These are phyloP conservation scores for Stramonita haemastoma DNA, from an alignment of 2,888 invertebrate genomes.

Conservation along the genomic window DNA sequence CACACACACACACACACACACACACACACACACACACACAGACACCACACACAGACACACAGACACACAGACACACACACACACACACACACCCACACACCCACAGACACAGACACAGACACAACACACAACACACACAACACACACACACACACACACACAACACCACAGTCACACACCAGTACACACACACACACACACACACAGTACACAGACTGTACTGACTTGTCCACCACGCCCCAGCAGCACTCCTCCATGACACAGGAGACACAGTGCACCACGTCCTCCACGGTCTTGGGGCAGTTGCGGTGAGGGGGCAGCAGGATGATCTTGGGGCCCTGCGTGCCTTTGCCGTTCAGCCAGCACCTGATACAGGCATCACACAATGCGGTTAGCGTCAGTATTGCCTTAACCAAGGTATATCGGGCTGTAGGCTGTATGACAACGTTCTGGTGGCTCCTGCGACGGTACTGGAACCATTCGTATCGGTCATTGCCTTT, in stretches of 20 bases:
- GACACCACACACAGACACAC: neutral
- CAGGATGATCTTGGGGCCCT: conserved; percentile 39
- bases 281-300: conserved; percentile 41
- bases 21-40: too few relatives aligned
- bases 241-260: conserved; percentile 41
- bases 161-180: conserved; percentile 48
- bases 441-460: too few relatives aligned
- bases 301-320: conserved; percentile 36
- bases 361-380: conserved; percentile 46
- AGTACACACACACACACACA: too few relatives aligned
- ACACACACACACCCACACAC: too few relatives aligned
- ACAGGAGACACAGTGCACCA: conserved; percentile 44
- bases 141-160: neutral
- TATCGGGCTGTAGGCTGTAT: too few relatives aligned
- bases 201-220: too few relatives aligned
- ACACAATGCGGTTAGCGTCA: too few relatives aligned
- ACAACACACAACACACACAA: neutral
- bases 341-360: conserved; percentile 44
- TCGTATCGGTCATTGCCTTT: too few relatives aligned
- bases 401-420: too few relatives aligned
- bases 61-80: neutral
- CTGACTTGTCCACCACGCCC: too few relatives aligned
- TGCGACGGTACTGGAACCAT: too few relatives aligned
- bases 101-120: neutral
- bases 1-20: too few relatives aligned